These are phyloP conservation scores for Hyles lineata DNA, from an alignment of 2,888 invertebrate species.

Conservation along the genomic window DNA sequence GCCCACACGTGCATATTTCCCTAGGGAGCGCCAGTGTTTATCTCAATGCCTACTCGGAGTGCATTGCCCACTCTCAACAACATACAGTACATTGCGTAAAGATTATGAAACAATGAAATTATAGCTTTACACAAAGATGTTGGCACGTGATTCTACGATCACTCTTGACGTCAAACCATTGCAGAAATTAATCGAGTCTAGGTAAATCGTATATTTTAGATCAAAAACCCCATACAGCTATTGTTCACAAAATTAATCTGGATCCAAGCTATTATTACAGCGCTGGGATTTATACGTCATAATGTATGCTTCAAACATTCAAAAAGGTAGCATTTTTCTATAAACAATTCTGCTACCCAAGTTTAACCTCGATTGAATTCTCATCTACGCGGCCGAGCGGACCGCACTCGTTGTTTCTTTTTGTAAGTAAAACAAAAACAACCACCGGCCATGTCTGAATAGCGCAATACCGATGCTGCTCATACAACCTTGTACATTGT, in stretches of 20 bases:
- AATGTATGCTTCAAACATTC: not conserved
- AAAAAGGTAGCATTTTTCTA: not conserved
- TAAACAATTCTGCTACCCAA: not conserved
- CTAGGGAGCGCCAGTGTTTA: not conserved
- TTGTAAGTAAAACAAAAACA: not conserved
- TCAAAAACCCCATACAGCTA: no score
- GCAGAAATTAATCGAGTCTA: no score
- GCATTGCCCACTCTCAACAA: not conserved
- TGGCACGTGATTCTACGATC: not conserved
- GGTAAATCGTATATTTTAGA: no score
- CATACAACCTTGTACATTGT: not conserved
- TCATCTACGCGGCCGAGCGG: not conserved
- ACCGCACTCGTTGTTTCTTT: not conserved
- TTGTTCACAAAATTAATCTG: no score
- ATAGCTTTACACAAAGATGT: not conserved
- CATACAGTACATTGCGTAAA: not conserved
- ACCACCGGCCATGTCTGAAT: not conserved
- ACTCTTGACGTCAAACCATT: not conserved
- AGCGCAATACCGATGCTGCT: not conserved
- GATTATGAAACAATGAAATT: no score
- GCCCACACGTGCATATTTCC: not conserved
- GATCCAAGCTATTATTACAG: no score
- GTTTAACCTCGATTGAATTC: not conserved
- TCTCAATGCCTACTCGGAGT: not conserved
- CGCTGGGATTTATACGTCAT: not conserved